Conservation (phyloP, 2,888 invertebrate genomes). For the Hesperia comma region DNA sequence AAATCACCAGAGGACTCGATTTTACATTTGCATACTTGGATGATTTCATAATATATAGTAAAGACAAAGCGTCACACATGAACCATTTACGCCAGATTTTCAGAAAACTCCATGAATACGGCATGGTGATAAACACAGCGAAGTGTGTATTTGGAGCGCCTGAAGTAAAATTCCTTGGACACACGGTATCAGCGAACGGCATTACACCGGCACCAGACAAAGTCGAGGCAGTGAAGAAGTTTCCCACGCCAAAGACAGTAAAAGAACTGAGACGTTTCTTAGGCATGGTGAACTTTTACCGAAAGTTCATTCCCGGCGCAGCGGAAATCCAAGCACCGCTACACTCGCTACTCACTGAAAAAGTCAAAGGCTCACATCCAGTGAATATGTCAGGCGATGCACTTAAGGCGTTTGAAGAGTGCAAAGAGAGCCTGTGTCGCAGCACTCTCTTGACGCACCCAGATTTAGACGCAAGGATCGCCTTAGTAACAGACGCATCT, state of each 20-base stretch:
- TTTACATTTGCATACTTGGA: not conserved
- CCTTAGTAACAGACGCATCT: not conserved
- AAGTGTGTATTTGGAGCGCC: constrained; percentile 17
- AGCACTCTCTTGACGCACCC: not conserved
- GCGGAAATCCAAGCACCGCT: not conserved
- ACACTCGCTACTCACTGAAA: not conserved
- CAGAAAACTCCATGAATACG: not conserved
- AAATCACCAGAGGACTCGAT: not conserved
- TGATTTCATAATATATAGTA: not conserved
- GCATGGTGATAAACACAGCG: not conserved
- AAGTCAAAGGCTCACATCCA: not conserved
- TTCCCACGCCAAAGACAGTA: constrained; percentile 10
- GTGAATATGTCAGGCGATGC: not conserved
- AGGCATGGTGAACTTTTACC: not conserved
- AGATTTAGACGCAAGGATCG: not conserved
- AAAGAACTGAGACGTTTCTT: constrained; percentile 3
- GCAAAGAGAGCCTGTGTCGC: not conserved
- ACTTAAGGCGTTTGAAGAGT: not conserved
- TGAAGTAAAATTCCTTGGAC: constrained; percentile 18
- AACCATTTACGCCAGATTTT: not conserved
- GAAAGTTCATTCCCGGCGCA: not conserved
- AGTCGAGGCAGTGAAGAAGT: constrained; percentile 19
- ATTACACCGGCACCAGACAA: constrained; percentile 14
- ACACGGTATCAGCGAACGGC: constrained; percentile 13
- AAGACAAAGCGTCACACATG: not conserved